phyloP scores from a whole-genome alignment of 2,797 vertebrate species.

The Staurois parvus region DNA sequence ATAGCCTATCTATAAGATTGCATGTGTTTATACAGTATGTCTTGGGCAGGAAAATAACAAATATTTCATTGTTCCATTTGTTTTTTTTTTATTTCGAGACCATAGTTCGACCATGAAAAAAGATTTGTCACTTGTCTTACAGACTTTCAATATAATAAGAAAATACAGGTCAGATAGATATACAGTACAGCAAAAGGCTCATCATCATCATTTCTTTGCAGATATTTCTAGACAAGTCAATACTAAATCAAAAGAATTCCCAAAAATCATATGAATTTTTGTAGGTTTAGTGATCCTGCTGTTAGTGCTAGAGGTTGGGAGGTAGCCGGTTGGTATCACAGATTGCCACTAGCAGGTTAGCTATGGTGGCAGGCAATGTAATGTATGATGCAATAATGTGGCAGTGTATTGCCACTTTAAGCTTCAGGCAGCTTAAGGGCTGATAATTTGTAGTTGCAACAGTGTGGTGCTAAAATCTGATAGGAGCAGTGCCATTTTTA shows the following conservation, averaged over 20 bases:
- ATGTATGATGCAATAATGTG: neutral
- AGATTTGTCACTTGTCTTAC: slow-evolving; percentile 65
- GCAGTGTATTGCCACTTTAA: neutral
- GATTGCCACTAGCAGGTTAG: neutral
- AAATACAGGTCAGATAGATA: slow-evolving; percentile 62
- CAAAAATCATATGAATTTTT: slow-evolving; percentile 26
- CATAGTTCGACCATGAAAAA: slow-evolving; percentile 72
- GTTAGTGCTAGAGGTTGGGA: slow-evolving; percentile 39
- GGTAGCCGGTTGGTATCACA: slow-evolving; percentile 42
- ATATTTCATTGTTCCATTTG: slow-evolving; percentile 66
- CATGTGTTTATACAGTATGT: slow-evolving; percentile 66
- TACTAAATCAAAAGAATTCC: slow-evolving; percentile 42
- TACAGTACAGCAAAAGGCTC: slow-evolving; percentile 47
- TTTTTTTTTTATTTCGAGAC: slow-evolving; percentile 71
- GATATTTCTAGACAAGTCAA: slow-evolving; percentile 34
- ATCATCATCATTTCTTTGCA: neutral
- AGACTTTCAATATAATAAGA: slow-evolving; percentile 76
- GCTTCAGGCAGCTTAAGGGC: neutral
- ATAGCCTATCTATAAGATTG: slow-evolving; percentile 65
- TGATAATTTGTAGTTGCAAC: neutral
- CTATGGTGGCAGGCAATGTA: neutral
- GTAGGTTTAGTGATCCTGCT: slow-evolving; percentile 12
- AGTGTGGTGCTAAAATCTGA: neutral
- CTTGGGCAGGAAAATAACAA: slow-evolving; percentile 66
- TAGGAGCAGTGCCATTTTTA: neutral